Base-by-base conservation (phyloP, 1,140 invertebrate genomes). In the Brachionus koreanus region DNA sequence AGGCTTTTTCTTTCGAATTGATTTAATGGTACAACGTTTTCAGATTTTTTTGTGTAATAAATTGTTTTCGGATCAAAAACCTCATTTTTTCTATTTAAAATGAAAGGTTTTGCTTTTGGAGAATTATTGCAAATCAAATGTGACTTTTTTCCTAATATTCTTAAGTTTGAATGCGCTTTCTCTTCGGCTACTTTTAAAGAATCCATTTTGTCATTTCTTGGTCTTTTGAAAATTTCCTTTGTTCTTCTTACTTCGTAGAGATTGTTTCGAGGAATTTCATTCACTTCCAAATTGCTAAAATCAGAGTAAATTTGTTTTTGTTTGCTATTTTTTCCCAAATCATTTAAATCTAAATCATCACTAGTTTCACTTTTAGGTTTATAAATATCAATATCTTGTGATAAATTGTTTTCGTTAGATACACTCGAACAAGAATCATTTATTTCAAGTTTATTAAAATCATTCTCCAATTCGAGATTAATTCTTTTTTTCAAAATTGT, bases 321-420 rank as follows among this genome's bases (percentile, higher is more conserved):
- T 4, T 19, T 57, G 23, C 6, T 16, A 69, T 37, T 39, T 37
- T 39, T 6, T 5, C 33, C 29, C 29, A 7, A 3, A 5, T 72
- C 37, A 72, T 42, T 35, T n/a, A 39, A 39, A 39, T 39, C 37
- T 39, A 39, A 19, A 19, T 72, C 5, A 42, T 39, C 39, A 12
- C 3, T 25, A 5, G 3, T 37, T 9, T 46, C 37, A 35, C 69
- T 74, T 46, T 46, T 43, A 43, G 69, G 69, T 74, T 74, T 74
- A 6, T 3, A 12, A 1, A 19, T 0, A 12, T 74, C 69, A 5
- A 74, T 19, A 25, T 74, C 39, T 29, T 74, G 23, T 12, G 13
- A 46, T 13, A 74, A 74, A 25, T 74, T 29, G 23, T 74, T 74
- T 46, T 74, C 69, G 25, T 74, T 74, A 25, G 39, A 46, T 74